Evolutionary conservation across 1,140 invertebrate genomes (phyloP).

Genomic region (Eufriesea mexicana): DNA sequence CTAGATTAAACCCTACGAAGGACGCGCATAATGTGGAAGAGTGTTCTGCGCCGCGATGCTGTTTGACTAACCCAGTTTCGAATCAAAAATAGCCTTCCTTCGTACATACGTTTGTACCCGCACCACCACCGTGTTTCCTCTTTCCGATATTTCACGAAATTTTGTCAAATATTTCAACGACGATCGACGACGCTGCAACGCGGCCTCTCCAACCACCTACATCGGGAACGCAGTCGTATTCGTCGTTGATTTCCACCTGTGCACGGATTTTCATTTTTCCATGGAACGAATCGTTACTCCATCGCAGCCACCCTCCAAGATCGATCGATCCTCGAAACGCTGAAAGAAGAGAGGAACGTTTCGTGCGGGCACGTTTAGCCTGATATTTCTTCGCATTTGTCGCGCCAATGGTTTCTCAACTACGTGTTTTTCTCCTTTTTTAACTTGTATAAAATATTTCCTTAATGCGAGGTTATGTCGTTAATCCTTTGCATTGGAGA

Average conservation of each 20-base stretch:
- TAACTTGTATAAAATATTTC: background rate
- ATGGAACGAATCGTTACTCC: slow-evolving; percentile 5
- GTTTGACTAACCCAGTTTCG: slow-evolving; percentile 68
- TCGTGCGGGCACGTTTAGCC: too few species aligned
- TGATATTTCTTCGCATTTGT: slow-evolving; percentile 4
- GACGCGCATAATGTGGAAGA: slow-evolving; percentile 42
- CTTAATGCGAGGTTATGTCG: background rate
- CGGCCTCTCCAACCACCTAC: background rate
- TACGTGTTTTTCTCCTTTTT: too few species aligned
- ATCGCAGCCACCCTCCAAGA: background rate
- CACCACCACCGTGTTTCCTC: background rate
- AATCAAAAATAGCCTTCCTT: slow-evolving; percentile 62
- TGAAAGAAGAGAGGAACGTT: background rate
- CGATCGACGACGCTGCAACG: background rate
- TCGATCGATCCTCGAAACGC: background rate
- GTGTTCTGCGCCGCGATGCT: slow-evolving; percentile 23
- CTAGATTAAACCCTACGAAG: slow-evolving; percentile 29
- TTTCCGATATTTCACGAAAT: slow-evolving; percentile 40
- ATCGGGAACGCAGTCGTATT: background rate
- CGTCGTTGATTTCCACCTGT: slow-evolving; percentile 26
- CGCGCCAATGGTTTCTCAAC: background rate
- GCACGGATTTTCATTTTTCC: slow-evolving; percentile 32
- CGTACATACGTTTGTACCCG: slow-evolving; percentile 4
- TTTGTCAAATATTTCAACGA: slow-evolving; percentile 43
- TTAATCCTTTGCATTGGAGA: too few species aligned